Evolutionary conservation across 2,113 vertebrate genomes (phyloP).

Genomic region (Kryptolebias marmoratus): DNA sequence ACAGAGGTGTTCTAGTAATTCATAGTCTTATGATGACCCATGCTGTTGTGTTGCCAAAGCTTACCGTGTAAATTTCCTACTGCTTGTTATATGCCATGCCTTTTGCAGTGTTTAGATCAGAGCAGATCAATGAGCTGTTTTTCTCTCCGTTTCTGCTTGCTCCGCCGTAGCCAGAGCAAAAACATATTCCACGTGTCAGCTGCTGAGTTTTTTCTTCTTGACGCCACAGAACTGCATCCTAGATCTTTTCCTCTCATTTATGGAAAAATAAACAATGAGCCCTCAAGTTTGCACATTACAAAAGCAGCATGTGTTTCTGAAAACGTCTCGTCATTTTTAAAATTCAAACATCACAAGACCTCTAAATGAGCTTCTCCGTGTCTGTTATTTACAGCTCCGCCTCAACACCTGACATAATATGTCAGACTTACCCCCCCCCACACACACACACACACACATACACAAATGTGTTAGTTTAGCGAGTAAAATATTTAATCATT

Average conservation of each 20-base stretch:
- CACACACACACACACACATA: no score
- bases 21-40: slow-evolving; percentile 71
- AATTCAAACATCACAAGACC: neutral
- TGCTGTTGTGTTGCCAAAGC: slow-evolving; percentile 64
- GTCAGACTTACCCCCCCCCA: neutral
- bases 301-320: neutral
- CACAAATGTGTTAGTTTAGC: slow-evolving; percentile 15
- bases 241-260: neutral
- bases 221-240: slow-evolving; percentile 12
- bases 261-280: neutral
- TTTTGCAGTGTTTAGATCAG: slow-evolving; percentile 57
- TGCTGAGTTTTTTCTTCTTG: slow-evolving; percentile 26
- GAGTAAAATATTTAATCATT: slow-evolving; percentile 33
- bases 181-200: slow-evolving; percentile 12
- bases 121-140: slow-evolving; percentile 60
- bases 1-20: slow-evolving; percentile 70
- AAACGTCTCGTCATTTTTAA: neutral
- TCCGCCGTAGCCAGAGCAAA: neutral
- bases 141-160: slow-evolving; percentile 27
- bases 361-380: neutral
- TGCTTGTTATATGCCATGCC: slow-evolving; percentile 54
- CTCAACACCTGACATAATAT: neutral
- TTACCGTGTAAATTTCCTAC: slow-evolving; percentile 69
- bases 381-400: neutral
- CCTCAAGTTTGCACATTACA: neutral